Percentiles rank a stretch among this genome's conserved stretches.
Conservation (phyloP, 2,113 vertebrate genomes). For the Hassar affinis region DNA sequence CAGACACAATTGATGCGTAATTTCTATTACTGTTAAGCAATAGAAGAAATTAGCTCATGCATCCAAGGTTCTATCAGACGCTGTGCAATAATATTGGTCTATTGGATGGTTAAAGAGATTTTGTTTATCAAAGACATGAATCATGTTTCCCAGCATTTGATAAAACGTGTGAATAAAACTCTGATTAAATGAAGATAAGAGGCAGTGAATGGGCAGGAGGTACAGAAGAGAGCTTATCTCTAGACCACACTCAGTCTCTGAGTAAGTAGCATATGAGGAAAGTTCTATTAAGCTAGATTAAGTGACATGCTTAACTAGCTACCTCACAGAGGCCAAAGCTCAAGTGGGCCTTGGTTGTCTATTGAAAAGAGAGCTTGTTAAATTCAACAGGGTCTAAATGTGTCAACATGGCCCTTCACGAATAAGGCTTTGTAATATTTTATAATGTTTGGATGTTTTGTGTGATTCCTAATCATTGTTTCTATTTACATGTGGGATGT, state of each 20-base stretch:
- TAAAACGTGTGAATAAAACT: not conserved
- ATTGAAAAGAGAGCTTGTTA: constrained; percentile 49
- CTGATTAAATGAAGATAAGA: constrained; percentile 10
- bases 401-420: not conserved
- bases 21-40: not conserved
- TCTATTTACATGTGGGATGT: not conserved
- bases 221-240: constrained; percentile 54
- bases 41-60: not conserved
- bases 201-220: constrained; percentile 31
- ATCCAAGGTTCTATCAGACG: not conserved
- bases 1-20: constrained; percentile 1
- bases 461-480: not conserved
- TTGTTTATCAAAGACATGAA: not conserved
- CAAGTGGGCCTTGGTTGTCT: constrained; percentile 44
- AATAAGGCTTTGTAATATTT: constrained; percentile 22
- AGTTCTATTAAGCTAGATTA: constrained; percentile 56
- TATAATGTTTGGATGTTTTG: not conserved
- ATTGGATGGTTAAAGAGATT: not conserved
- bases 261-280: constrained; percentile 53
- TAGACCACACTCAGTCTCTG: constrained; percentile 42
- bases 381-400: constrained; percentile 51
- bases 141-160: not conserved
- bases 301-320: constrained; percentile 50
- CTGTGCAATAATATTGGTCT: not conserved
- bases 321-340: constrained; percentile 42